Conservation (phyloP, 1,140 invertebrate species). For the Drosophila eugracilis region DNA sequence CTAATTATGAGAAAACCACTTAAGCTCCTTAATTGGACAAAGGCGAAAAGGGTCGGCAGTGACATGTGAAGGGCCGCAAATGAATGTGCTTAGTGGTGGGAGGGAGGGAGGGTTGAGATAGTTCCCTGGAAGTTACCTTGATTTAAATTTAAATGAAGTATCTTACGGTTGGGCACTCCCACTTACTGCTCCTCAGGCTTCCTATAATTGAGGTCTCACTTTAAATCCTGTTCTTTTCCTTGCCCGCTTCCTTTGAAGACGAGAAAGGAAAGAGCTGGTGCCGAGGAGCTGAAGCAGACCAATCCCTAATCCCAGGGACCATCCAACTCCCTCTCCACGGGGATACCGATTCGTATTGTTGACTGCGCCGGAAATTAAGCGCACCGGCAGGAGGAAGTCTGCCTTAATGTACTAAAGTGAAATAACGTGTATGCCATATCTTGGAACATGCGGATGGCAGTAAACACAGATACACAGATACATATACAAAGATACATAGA, state of each 20-base stretch:
- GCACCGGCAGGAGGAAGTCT: slow-evolving; percentile 67
- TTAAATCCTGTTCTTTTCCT: neutral
- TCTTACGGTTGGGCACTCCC: no score
- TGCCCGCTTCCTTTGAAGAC: slow-evolving; percentile 1
- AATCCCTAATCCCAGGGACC: slow-evolving; percentile 40
- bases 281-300: slow-evolving; percentile 7
- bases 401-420: slow-evolving; percentile 72
- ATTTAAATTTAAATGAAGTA: slow-evolving; percentile 11
- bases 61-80: neutral
- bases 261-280: neutral
- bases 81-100: slow-evolving; percentile 11
- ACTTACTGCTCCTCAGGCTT: no score
- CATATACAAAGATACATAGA: slow-evolving; percentile 1
- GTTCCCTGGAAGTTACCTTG: slow-evolving; percentile 1
- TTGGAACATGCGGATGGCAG: slow-evolving; percentile 38
- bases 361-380: slow-evolving; percentile 72
- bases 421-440: slow-evolving; percentile 62
- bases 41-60: slow-evolving; percentile 18
- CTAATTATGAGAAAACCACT: slow-evolving; percentile 36
- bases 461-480: slow-evolving; percentile 16
- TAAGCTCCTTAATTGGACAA: slow-evolving; percentile 40
- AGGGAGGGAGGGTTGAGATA: neutral
- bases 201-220: slow-evolving; percentile 10
- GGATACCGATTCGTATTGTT: slow-evolving; percentile 43
- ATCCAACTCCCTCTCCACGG: slow-evolving; percentile 5